Evolutionary conservation across 2,888 invertebrate species (phyloP), one percentile per base, ranked within the genome.

Genomic region (Sinodicranocentrus sp.): DNA sequence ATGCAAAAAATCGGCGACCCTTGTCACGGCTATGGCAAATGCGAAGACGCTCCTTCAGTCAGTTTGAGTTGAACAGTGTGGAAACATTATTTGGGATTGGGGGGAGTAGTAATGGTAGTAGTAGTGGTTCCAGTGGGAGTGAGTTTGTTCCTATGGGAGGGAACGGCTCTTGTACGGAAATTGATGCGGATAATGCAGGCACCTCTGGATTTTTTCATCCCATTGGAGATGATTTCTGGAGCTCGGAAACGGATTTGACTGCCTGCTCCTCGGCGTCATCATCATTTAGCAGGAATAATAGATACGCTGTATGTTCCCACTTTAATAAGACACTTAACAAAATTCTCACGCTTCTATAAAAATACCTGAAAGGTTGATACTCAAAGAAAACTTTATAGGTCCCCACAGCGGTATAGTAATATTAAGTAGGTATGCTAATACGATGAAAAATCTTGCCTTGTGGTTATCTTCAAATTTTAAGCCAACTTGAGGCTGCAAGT

Each of bases 11-110:
- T 67, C 68, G 85, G 44, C 82, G 87, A 72, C 86, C 86, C 72
- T 80, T 88, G 67, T 86, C 87, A 26, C 71, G 86, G 21, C 75
- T 88, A 15, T 88, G 87, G 87, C 87, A 88, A 68, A 86, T 88
- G 87, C 72, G 86, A 76, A 82, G 86, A 61, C 75, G 86, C 54
- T 87, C 86, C 5, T 87, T 87, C 76, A 87, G 85, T 73, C 86
- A 87, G 80, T 87, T 87, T 78, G 86, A 87, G 75, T 44, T 87
- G 65, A 78, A 82, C 73, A 82, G 71, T 72, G 82, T 82, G 28
- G 82, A 82, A 54, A 48, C 76, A 0, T 61, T 76, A 5, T 71
- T 82, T 63, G 76, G 70, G 10, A 17, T 82, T 33, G 82, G 80
- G 0, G 48, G 75, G 23, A 39, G 21, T 19, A 25, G 44, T 15